Base-by-base conservation (phyloP, 2,888 invertebrate genomes). In the Selenia dentaria region DNA sequence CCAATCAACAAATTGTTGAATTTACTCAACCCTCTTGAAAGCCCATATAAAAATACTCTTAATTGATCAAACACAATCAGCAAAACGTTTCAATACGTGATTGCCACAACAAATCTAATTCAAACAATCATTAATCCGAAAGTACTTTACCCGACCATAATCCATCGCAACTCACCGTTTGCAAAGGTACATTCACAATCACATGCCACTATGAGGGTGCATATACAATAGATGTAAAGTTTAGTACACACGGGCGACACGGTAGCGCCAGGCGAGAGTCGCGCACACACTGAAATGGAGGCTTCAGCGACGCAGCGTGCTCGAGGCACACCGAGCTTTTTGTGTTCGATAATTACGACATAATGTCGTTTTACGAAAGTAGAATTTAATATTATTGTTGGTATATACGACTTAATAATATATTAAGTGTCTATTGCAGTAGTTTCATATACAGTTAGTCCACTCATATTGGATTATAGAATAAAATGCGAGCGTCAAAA, bases 231-330 rank as follows among this genome's bases (percentile, higher is more conserved):
- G 6, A 11, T 12, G 41, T 40, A 48, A 47, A 36, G 43, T 41
- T 44, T 44, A 27, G 48, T 35, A 48, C 48, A 54, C 55, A 56
- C 56, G 42, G 24, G 26, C 25, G 50, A 57, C 57, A 57, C 67
- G 64, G 40, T 59, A 57, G 61, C 32, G 48, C 37, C 47, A 50
- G 47, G 28, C 53, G 50, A 39, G 42, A 48, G 54, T 54, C 43
- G 49, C 51, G 56, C 59, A 61, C 64, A 59, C 52, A 70, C 70
- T 70, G 70, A 68, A 64, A 39, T 13, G 39, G 32, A 56, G 66
- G 62, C 64, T 64, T 64, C 64, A 67, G 65, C 51, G 47, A 43
- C 41, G 53, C 34, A 25, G 22, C 24, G 35, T 18, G 35, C 10
- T 36, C 8, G 49, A 4, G 51, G 9, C 41, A 54, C 48, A 60